A percentile compares a stretch with the other conserved stretches of the same genome.
Evolutionary conservation across 1,140 invertebrate species (phyloP).

Genomic region (Lasioglossum baleicum): DNA sequence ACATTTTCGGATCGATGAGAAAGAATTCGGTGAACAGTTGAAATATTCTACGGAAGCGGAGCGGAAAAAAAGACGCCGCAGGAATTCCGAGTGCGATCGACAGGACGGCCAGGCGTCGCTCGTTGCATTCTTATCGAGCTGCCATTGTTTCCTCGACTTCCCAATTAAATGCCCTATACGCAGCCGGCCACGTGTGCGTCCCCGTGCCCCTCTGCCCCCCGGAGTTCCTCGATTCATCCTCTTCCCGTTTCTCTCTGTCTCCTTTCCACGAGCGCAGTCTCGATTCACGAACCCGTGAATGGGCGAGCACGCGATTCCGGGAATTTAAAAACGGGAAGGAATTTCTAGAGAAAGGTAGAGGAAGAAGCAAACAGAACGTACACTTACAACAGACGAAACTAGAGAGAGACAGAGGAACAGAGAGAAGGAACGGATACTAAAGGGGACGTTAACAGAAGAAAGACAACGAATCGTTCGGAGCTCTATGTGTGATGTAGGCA

Average conservation of each 20-base stretch:
- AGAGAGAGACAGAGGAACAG: not conserved
- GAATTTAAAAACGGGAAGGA: constrained; percentile 70
- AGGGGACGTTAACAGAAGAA: not conserved
- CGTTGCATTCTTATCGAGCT: constrained; percentile 17
- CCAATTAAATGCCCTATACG: constrained; percentile 66
- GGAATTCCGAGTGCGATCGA: constrained; percentile 6
- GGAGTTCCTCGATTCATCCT: constrained; percentile 35
- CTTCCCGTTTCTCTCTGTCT: constrained; percentile 32
- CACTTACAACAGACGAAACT: no score
- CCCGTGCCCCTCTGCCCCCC: not conserved
- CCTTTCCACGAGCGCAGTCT: not conserved
- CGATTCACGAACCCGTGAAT: constrained; percentile 55
- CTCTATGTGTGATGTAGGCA: constrained; percentile 37
- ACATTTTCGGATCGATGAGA: no score
- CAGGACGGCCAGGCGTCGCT: not conserved
- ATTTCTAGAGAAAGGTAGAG: constrained; percentile 59
- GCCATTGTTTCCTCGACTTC: constrained; percentile 58
- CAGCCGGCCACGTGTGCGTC: constrained; percentile 6
- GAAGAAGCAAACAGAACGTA: not conserved
- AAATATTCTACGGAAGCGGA: no score
- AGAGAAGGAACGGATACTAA: not conserved
- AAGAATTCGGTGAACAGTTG: no score
- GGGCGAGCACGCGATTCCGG: constrained; percentile 62
- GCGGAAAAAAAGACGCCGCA: not conserved
- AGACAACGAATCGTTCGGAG: not conserved